Conservation (phyloP, 2,113 vertebrate species). For the Bubo scandiacus region DNA sequence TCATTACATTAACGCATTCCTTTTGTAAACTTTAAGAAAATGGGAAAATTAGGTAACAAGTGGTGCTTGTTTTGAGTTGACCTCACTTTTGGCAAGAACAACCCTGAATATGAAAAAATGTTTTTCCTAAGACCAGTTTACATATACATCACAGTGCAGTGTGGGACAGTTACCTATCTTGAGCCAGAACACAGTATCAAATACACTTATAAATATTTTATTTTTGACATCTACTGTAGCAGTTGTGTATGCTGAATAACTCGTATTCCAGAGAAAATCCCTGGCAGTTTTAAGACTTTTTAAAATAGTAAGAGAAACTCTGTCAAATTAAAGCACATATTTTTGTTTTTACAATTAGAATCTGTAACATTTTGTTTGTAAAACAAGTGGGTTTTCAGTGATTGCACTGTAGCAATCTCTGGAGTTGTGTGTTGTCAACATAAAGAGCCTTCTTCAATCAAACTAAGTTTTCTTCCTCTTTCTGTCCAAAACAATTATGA, state of each 20-base stretch:
- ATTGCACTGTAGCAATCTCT: background rate
- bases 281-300: background rate
- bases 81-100: background rate
- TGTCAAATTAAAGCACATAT: slow-evolving; percentile 5
- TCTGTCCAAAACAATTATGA: background rate
- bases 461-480: background rate
- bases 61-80: background rate
- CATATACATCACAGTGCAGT: background rate
- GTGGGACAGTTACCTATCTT: background rate
- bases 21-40: background rate
- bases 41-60: background rate
- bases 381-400: background rate
- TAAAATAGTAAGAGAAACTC: background rate
- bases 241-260: background rate
- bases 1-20: background rate
- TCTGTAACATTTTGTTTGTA: slow-evolving; percentile 5
- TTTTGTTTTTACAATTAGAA: slow-evolving; percentile 36
- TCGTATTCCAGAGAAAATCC: background rate
- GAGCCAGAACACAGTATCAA: slow-evolving; percentile 13
- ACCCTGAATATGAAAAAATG: background rate
- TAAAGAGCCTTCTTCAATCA: background rate
- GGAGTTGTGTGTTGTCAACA: background rate
- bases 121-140: background rate
- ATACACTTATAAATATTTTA: slow-evolving; percentile 26
- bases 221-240: slow-evolving; percentile 38